These are phyloP conservation scores for Danio aesculapii DNA, from an alignment of 2,797 vertebrate species.

Conservation along the genomic window DNA sequence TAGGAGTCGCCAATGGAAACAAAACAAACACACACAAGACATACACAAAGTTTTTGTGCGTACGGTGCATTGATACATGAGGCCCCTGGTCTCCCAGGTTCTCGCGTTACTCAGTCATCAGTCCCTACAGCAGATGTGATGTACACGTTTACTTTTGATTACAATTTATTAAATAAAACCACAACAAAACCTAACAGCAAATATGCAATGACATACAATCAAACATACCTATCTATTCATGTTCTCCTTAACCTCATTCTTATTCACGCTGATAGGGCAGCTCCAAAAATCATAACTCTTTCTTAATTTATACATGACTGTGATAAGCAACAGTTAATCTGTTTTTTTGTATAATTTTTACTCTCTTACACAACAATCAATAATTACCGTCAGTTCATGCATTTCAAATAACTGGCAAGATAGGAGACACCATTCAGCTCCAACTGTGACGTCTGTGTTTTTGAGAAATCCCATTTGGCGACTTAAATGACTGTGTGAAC, in stretches of 20 bases:
- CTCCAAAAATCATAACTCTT: slow-evolving; percentile 37
- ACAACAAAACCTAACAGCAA: too few species aligned
- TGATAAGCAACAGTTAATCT: slow-evolving; percentile 66
- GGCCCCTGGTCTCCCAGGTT: too few species aligned
- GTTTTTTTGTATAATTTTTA: slow-evolving; percentile 62
- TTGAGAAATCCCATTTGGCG: neutral
- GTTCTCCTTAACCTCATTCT: neutral
- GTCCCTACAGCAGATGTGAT: too few species aligned
- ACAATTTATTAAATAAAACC: too few species aligned
- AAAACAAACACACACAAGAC: too few species aligned
- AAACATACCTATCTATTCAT: neutral
- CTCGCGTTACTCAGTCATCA: too few species aligned
- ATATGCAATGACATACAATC: too few species aligned
- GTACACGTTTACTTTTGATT: too few species aligned
- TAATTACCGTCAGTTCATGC: slow-evolving; percentile 77
- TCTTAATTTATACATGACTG: slow-evolving; percentile 74
- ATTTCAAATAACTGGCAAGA: slow-evolving; percentile 55
- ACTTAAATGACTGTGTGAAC: neutral
- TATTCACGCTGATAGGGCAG: neutral
- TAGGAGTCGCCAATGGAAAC: too few species aligned
- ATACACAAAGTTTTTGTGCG: too few species aligned
- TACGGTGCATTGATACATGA: too few species aligned
- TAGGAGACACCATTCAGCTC: neutral
- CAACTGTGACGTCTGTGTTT: neutral
- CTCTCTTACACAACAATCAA: slow-evolving; percentile 69